phyloP scores from a whole-genome alignment of 2,888 invertebrate genomes.

The Balanococcus diminutus region DNA sequence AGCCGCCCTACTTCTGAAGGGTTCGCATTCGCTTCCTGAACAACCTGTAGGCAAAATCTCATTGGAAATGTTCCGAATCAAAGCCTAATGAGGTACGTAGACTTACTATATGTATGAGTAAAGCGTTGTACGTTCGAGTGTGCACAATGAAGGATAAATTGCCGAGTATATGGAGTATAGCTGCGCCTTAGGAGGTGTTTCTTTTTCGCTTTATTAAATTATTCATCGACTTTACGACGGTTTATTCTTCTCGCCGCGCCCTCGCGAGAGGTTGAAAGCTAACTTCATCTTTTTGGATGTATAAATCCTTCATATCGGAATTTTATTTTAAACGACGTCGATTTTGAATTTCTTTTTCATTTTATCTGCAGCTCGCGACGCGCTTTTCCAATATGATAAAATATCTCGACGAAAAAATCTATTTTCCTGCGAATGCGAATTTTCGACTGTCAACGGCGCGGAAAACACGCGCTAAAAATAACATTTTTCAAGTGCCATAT shows the following conservation, averaged over 20 bases:
- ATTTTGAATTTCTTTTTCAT: constrained; percentile 2
- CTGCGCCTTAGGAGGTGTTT: neutral
- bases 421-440: neutral
- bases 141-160: constrained; percentile 9
- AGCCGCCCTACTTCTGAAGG: neutral
- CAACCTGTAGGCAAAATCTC: neutral
- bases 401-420: neutral
- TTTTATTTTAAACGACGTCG: constrained; percentile 13
- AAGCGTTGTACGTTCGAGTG: neutral
- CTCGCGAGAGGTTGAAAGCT: constrained; percentile 22
- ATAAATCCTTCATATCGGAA: constrained; percentile 17
- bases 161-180: neutral
- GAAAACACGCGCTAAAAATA: constrained; percentile 14
- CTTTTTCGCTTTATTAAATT: neutral
- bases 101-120: neutral
- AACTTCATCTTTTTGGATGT: neutral
- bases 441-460: constrained; percentile 22
- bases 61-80: neutral
- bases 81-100: neutral
- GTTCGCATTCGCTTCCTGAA: neutral
- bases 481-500: neutral
- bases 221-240: constrained; percentile 10
- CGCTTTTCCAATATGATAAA: constrained; percentile 1
- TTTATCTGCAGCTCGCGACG: neutral
- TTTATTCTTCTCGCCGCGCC: constrained; percentile 3